Conservation (phyloP, 1,140 invertebrate species). For the Bombus superbus region DNA sequence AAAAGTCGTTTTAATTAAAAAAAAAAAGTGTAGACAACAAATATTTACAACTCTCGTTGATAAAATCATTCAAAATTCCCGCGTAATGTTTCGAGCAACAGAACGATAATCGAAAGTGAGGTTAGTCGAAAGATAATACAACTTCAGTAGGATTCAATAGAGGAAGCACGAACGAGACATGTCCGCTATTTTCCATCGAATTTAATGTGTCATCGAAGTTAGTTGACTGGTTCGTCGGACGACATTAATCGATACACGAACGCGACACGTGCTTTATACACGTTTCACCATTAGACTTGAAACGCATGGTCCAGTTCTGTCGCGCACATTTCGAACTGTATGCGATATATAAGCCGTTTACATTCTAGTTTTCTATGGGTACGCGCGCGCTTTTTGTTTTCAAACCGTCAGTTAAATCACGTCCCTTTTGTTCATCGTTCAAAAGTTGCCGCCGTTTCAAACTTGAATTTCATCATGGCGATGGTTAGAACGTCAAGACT, state of each 20-base stretch:
- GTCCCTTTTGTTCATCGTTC: constrained; percentile 25
- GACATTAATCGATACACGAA: constrained; percentile 59
- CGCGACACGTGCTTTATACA: constrained; percentile 58
- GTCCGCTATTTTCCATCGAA: constrained; percentile 20
- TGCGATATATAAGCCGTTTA: neutral
- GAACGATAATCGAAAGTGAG: neutral
- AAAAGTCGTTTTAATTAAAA: neutral
- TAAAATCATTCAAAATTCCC: constrained; percentile 3
- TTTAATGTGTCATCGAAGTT: constrained; percentile 50
- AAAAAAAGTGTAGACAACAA: neutral
- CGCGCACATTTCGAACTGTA: constrained; percentile 41
- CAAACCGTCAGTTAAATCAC: constrained; percentile 42
- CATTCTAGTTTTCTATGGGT: constrained; percentile 30
- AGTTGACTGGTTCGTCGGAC: constrained; percentile 40
- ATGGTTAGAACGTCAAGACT: neutral
- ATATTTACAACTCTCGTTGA: neutral
- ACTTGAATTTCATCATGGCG: neutral
- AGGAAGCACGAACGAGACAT: neutral
- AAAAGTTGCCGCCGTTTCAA: constrained; percentile 15
- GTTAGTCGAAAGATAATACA: constrained; percentile 3
- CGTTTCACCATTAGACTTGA: constrained; percentile 57
- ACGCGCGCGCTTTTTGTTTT: constrained; percentile 23
- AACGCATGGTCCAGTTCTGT: constrained; percentile 67
- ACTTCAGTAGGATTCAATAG: neutral
- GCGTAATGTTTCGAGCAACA: neutral